phyloP scores from a whole-genome alignment of 1,140 invertebrate species.

The Drosophila subobscura region DNA sequence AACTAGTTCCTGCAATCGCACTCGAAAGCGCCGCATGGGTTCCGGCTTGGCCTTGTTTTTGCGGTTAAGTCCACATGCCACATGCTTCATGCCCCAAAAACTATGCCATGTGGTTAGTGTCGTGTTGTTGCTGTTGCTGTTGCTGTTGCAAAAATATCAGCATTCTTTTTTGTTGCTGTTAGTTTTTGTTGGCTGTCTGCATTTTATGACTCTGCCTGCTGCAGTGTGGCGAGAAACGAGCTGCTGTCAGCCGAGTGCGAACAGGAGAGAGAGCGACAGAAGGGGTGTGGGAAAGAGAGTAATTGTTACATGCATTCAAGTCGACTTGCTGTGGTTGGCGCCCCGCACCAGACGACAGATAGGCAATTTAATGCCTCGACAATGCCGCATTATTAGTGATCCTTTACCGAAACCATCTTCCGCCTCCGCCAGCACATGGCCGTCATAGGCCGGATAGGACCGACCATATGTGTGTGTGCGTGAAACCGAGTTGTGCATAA shows the following conservation, averaged over 20 bases:
- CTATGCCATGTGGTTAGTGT: conserved; percentile 49
- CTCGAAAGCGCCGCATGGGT: conserved; percentile 23
- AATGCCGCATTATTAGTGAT: conserved; percentile 68
- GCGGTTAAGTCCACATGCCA: conserved; percentile 28
- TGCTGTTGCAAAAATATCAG: conserved; percentile 27
- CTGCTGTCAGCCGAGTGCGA: not conserved
- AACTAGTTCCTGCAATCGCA: conserved; percentile 31
- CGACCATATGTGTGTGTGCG: conserved; percentile 17
- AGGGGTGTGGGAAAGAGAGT: conserved; percentile 31
- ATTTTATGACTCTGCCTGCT: conserved; percentile 45
- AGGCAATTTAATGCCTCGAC: conserved; percentile 58
- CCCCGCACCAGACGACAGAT: conserved; percentile 5
- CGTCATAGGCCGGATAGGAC: not conserved
- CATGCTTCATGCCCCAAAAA: conserved; percentile 42
- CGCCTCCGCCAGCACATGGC: not conserved
- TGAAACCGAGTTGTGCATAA: conserved; percentile 71
- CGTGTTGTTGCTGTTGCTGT: conserved; percentile 23
- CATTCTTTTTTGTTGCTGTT: conserved; percentile 28
- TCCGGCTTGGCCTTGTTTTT: conserved; percentile 48
- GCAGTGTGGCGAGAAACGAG: conserved; percentile 12
- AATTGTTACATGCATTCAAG: conserved; percentile 71
- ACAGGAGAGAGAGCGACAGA: conserved; percentile 4
- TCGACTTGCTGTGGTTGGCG: conserved; percentile 53
- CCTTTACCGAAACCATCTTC: conserved; percentile 11
- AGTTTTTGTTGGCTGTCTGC: conserved; percentile 46